Evolutionary conservation across 2,113 vertebrate species (phyloP), one percentile per base, ranked within the genome.

Genomic region (Apodemus speciosus): DNA sequence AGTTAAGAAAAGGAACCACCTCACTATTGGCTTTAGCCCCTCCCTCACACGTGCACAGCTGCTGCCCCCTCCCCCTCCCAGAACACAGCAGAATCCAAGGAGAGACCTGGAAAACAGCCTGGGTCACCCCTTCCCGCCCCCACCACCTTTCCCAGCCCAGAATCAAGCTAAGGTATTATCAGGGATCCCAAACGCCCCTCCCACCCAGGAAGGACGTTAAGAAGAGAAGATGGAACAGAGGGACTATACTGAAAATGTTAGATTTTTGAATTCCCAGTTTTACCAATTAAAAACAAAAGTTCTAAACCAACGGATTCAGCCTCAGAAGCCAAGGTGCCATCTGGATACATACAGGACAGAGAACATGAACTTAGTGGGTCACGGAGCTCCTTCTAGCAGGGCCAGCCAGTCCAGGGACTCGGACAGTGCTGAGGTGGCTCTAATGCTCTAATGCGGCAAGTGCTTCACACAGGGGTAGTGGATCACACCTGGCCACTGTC

Each of bases 11-110:
- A 46, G 46, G 89, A 84, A 71, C 30, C 91, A 89, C 88, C 90
- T 95, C 97, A 85, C 94, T 79, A 85, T 83, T 89, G 97, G 97
- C 96, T 97, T 93, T 85, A 85, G 51, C 62, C 80, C 35, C 56
- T 72, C 94, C 73, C 81, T 38, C 83, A 71, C 51, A 9, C 9
- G 49, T 93, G 81, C 96, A 80, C 53, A 95, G 96, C 80, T 85
- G 69, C 72, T 83, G 87, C 71, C 91, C 58, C 91, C 58, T 16
- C 68, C 68, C 68, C n/a, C 32, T 21, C 40, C 73, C 3, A 30
- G 85, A 64, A 96, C 35, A 21, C 2, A 21, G 94, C 3, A 0
- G 32, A 62, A 18, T 87, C 91, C 73, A 38, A 0, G 76, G 92
- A 84, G 75, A 95, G 91, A 89, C 85, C 25, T 77, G 84, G 56